phyloP scores from a whole-genome alignment of 2,797 vertebrate genomes.

The Peromyscus melanophrys region DNA sequence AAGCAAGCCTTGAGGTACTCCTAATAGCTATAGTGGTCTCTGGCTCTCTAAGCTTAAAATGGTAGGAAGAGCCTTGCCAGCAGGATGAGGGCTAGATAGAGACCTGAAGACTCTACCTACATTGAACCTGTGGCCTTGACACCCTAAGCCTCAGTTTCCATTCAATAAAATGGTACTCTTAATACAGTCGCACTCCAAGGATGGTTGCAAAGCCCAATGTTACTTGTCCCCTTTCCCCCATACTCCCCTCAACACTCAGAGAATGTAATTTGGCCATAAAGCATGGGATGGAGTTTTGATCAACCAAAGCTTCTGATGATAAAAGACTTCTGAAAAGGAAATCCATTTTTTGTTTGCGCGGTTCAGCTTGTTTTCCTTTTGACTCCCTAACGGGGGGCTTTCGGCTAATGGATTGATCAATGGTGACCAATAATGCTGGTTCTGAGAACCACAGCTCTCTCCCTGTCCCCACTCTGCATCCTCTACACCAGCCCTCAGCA shows the following conservation, averaged over 20 bases:
- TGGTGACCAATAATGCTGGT: not conserved
- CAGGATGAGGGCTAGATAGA: not conserved
- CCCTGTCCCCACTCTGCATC: not conserved
- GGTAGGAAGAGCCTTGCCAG: not conserved
- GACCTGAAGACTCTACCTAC: not conserved
- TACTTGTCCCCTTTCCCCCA: not conserved
- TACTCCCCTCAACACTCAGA: not conserved
- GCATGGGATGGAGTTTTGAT: not conserved
- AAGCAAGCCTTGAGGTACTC: not conserved
- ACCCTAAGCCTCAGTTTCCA: not conserved
- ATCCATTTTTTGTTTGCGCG: not conserved
- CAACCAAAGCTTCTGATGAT: not conserved
- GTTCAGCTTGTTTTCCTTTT: slow-evolving; percentile 39
- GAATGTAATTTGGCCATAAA: not conserved
- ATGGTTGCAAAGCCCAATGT: not conserved
- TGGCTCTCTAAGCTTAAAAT: not conserved
- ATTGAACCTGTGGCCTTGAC: not conserved
- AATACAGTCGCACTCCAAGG: not conserved
- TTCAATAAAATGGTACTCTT: not conserved
- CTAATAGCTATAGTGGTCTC: not conserved
- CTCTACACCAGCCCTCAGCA: not conserved
- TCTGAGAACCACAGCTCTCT: not conserved
- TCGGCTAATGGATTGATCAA: slow-evolving; percentile 14
- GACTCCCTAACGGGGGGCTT: slow-evolving; percentile 43
- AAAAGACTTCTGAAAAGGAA: slow-evolving; percentile 58